A percentile compares a stretch with the other conserved stretches of the same genome.
These are phyloP conservation scores for Apostichopus parvimensis DNA, from an alignment of 35 echinoderm and acorn worm genomes.

Conservation along the genomic window DNA sequence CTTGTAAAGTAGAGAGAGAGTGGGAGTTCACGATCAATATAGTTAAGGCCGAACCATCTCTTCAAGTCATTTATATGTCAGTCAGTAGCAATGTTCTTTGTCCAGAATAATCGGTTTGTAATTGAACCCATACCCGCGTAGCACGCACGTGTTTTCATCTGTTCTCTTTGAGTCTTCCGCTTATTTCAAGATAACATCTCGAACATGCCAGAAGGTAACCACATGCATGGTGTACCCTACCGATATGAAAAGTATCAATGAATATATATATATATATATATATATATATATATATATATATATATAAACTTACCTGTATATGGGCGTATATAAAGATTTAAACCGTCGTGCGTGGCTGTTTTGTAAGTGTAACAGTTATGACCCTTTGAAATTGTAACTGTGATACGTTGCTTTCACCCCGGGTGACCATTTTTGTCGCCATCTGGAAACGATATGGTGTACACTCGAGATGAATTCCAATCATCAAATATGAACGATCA, in stretches of 20 bases:
- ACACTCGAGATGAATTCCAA: too few relatives aligned
- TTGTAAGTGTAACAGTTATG: too few relatives aligned
- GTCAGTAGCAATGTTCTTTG: not conserved
- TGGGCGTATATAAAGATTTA: too few relatives aligned
- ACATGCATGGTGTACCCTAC: not conserved
- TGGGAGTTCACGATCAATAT: not conserved
- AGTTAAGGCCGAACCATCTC: not conserved
- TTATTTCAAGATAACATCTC: not conserved
- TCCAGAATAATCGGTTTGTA: not conserved
- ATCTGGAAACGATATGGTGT: too few relatives aligned
- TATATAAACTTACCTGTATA: too few relatives aligned
- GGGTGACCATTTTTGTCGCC: too few relatives aligned
- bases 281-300: not conserved
- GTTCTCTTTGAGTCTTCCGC: not conserved
- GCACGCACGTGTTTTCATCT: not conserved
- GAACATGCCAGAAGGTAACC: not conserved
- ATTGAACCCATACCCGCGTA: not conserved
- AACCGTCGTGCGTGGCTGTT: too few relatives aligned
- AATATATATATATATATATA: not conserved
- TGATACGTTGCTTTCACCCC: too few relatives aligned
- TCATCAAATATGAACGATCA: too few relatives aligned
- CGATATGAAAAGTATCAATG: not conserved
- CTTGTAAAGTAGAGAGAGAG: not conserved
- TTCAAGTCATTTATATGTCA: not conserved
- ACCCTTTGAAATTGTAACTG: too few relatives aligned